A percentile compares a stretch with the other conserved stretches of the same genome.
These are phyloP conservation scores for Spicauda simplicius DNA, from an alignment of 2,888 invertebrate species.

Conservation along the genomic window DNA sequence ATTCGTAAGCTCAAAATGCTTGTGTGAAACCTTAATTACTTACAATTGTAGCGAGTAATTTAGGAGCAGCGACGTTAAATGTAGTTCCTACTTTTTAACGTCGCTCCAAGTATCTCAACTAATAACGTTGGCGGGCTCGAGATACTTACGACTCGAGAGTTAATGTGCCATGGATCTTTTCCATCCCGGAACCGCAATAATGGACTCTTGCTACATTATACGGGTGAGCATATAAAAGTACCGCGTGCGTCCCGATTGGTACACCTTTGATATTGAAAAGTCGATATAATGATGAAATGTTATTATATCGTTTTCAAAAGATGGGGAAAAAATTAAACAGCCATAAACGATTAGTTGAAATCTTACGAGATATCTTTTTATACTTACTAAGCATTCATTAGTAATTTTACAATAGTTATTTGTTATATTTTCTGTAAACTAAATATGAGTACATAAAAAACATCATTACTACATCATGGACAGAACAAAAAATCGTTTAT, in stretches of 20 bases:
- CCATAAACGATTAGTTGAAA: too few relatives aligned
- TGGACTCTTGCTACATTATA: slow-evolving; percentile 21
- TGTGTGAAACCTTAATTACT: not conserved
- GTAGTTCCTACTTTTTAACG: slow-evolving; percentile 21
- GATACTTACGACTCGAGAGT: slow-evolving; percentile 27
- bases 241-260: not conserved
- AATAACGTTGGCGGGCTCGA: slow-evolving; percentile 30
- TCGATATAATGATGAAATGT: too few relatives aligned
- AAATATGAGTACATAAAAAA: too few relatives aligned
- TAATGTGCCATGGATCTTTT: slow-evolving; percentile 35
- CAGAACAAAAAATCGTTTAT: too few relatives aligned
- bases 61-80: not conserved
- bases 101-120: slow-evolving; percentile 30
- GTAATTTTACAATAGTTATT: too few relatives aligned
- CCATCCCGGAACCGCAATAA: slow-evolving; percentile 34
- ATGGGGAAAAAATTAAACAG: too few relatives aligned
- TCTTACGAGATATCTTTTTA: too few relatives aligned
- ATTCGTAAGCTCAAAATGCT: not conserved
- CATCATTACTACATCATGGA: too few relatives aligned
- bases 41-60: not conserved
- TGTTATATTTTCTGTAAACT: too few relatives aligned
- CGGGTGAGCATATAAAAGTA: slow-evolving; percentile 5
- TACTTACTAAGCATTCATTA: too few relatives aligned
- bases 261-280: not conserved
- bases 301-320: too few relatives aligned